A percentile compares a stretch with the other conserved stretches of the same genome.
These are phyloP conservation scores for Discoglossus pictus DNA, from an alignment of 2,797 vertebrate species.

Conservation along the genomic window DNA sequence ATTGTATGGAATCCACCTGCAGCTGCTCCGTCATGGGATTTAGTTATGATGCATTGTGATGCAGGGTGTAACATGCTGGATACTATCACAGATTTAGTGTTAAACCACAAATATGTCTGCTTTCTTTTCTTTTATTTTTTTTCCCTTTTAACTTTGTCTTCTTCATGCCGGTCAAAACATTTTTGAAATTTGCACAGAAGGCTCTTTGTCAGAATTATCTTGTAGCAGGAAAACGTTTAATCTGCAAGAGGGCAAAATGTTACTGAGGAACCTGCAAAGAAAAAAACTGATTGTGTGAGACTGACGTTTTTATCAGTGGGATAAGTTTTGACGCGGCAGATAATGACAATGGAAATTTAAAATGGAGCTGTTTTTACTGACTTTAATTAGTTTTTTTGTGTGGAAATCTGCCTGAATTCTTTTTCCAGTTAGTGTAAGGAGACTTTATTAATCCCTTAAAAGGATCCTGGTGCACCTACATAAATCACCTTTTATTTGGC, in stretches of 20 bases:
- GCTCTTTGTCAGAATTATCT: slow-evolving; percentile 32
- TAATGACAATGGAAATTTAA: slow-evolving; percentile 44
- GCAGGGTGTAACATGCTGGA: slow-evolving; percentile 27
- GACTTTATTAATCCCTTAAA: no score
- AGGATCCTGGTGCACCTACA: no score
- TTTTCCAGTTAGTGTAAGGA: no score
- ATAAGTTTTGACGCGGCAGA: slow-evolving; percentile 47
- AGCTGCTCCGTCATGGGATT: slow-evolving; percentile 16
- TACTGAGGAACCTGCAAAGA: slow-evolving; percentile 8
- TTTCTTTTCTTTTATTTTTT: slow-evolving; percentile 1
- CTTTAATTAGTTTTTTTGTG: no score
- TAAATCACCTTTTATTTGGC: no score
- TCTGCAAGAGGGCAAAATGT: slow-evolving; percentile 11
- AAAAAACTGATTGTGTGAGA: neutral
- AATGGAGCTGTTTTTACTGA: no score
- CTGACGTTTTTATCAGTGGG: slow-evolving; percentile 35
- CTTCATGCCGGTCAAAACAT: neutral
- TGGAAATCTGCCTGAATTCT: no score
- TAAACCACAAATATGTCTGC: slow-evolving; percentile 41
- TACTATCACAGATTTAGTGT: neutral
- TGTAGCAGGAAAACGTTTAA: slow-evolving; percentile 21
- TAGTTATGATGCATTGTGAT: slow-evolving; percentile 25
- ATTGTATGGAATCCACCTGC: slow-evolving; percentile 1
- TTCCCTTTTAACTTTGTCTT: neutral
- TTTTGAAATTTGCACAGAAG: no score